Conservation (phyloP, 1,140 invertebrate genomes). For the Drosophila jambulina region DNA sequence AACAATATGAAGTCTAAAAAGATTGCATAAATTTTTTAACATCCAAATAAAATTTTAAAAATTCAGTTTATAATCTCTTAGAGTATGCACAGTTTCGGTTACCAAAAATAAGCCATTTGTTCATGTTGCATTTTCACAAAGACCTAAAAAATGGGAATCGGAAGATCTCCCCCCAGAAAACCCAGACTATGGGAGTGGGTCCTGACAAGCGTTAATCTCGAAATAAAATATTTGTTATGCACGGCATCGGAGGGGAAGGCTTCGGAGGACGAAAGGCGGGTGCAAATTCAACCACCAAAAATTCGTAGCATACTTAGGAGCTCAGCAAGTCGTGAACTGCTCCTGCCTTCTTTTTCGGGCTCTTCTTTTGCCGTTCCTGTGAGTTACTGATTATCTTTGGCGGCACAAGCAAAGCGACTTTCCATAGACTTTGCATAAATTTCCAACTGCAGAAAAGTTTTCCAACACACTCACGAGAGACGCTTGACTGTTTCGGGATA, state of each 20-base stretch:
- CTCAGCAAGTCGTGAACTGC: constrained; percentile 46
- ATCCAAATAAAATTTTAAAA: background rate
- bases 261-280: constrained; percentile 25
- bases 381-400: constrained; percentile 75
- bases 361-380: background rate
- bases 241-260: constrained; percentile 20
- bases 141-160: constrained; percentile 11
- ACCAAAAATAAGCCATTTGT: background rate
- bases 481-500: constrained; percentile 50
- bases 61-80: background rate
- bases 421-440: constrained; percentile 82
- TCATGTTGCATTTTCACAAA: constrained; percentile 64
- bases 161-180: constrained; percentile 5
- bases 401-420: constrained; percentile 63
- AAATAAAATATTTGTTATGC: constrained; percentile 78
- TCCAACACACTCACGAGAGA: constrained; percentile 15
- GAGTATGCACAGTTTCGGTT: constrained; percentile 1
- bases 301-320: constrained; percentile 68
- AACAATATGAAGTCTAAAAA: background rate
- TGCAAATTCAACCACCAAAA: constrained; percentile 67
- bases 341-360: constrained; percentile 3
- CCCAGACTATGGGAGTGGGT: constrained; percentile 16
- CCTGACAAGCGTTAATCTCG: constrained; percentile 79
- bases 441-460: constrained; percentile 41
- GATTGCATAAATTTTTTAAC: background rate